Base-by-base conservation (phyloP, 2,113 vertebrate genomes). In the Lasiurus cinereus region DNA sequence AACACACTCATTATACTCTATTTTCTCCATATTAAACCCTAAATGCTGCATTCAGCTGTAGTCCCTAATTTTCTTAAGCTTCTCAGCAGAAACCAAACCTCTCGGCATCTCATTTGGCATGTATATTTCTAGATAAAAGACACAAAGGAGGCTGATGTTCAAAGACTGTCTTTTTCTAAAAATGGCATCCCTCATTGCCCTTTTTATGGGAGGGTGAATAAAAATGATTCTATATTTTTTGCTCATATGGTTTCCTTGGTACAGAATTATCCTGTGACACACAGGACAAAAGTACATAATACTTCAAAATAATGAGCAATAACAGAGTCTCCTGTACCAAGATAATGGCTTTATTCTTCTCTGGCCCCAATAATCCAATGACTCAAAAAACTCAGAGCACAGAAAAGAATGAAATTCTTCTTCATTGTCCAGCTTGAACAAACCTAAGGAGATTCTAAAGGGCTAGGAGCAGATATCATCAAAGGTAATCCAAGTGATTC, bases 121-220 rank as follows among this genome's bases (percentile, higher is more conserved):
- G 36, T 64, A 78, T 77, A 77, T 92, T 93, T 97, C 96, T 36
- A 97, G 46, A 91, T 88, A 90, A 97, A 97, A 97, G 92, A 93
- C 52, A 97, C 88, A 88, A 92, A 93, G 72, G 24, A 77, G 22
- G 31, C 54, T 78, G 1, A 90, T 96, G 96, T 98, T 94, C 74
- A 96, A 96, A 97, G 78, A 43, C 48, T 56, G 48, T 91, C 85
- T 96, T 77, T 83, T 86, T 74, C 95, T 91, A 95, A 98, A 96
- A 50, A 86, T 76, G 88, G 10, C n/a, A 70, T 96, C 92, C 22
- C 29, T 86, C 89, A 39, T 91, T 97, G 69, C 15, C 87, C 72
- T 95, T 97, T 96, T 97, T 96, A 80, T 95, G 90, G 39, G 52
- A 78, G 83, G 72, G 80, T 88, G 82, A 97, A 96, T 93, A 89